These are phyloP conservation scores for Sus cebifrons DNA, from an alignment of 2,797 vertebrate species.

Conservation along the genomic window DNA sequence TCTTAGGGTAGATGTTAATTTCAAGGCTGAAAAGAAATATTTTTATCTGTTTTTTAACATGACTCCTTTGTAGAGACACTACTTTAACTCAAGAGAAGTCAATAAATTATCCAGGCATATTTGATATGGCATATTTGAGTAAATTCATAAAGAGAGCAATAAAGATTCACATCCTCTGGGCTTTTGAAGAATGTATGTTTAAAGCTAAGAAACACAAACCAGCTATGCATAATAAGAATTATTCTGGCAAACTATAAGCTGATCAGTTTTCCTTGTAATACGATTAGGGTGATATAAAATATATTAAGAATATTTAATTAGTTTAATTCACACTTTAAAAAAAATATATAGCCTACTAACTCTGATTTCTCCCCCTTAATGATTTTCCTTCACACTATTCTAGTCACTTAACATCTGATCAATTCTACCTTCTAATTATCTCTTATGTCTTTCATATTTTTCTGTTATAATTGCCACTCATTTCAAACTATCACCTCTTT, in stretches of 20 bases:
- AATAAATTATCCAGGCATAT: not conserved
- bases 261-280: not conserved
- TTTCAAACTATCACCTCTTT: not conserved
- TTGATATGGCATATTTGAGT: slow-evolving; percentile 8
- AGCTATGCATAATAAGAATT: not conserved
- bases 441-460: not conserved
- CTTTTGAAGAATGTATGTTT: not conserved
- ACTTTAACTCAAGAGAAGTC: not conserved
- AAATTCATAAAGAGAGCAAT: not conserved
- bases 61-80: not conserved
- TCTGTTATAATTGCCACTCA: not conserved
- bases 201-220: not conserved
- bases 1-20: not conserved
- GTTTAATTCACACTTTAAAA: not conserved
- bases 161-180: not conserved
- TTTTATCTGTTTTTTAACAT: slow-evolving; percentile 12
- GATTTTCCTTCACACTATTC: not conserved
- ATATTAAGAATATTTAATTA: not conserved
- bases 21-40: not conserved
- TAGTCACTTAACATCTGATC: not conserved
- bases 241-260: not conserved
- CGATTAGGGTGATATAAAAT: slow-evolving; percentile 18
- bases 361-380: not conserved
- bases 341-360: not conserved
- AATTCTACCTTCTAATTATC: not conserved